Evolutionary conservation across 2,113 vertebrate genomes (phyloP), one percentile per base, ranked within the genome.

Genomic region (Burhinus bistriatus): DNA sequence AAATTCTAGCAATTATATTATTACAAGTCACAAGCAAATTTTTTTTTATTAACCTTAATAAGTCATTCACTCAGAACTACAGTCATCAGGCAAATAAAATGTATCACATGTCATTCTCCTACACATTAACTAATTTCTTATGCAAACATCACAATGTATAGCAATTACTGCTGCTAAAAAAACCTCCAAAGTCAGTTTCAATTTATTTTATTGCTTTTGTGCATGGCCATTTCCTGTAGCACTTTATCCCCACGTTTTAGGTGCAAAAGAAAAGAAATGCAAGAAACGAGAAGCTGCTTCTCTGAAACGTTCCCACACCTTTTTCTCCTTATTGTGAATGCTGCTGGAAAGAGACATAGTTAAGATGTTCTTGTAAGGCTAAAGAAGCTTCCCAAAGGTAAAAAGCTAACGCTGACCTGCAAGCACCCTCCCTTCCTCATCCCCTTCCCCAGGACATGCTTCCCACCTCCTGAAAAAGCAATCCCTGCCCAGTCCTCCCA

Each of bases 11-110:
- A 98, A 98, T 97, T 98, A 95, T 95, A 98, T 98, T 98, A 98
- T 97, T 98, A 98, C 97, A 98, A 98, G 97, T 97, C 98, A 97
- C 95, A 98, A 96, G 97, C 95, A 98, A 97, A 97, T 98, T 98
- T 98, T 98, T 98, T 98, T 98, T 98, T 98, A 98, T 98, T 98
- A 98, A 98, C 97, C 97, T 98, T 98, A 98, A 98, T 98, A 98
- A 98, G 98, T 98, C 98, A 98, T 98, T 98, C 98, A 98, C 95
- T 98, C 98, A 96, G 97, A 98, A 98, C 98, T 98, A 97, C 90
- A 98, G 97, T 98, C 97, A 98, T 98, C 97, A 98, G 95, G 95
- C 97, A 98, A 98, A 98, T 97, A 98, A 98, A 98, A 98, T 97
- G 95, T 97, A 98, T 98, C 96, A 97, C 98, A 98, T 96, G 97